phyloP scores from a whole-genome alignment of 2,113 vertebrate species.

The Pardalotus punctatus region DNA sequence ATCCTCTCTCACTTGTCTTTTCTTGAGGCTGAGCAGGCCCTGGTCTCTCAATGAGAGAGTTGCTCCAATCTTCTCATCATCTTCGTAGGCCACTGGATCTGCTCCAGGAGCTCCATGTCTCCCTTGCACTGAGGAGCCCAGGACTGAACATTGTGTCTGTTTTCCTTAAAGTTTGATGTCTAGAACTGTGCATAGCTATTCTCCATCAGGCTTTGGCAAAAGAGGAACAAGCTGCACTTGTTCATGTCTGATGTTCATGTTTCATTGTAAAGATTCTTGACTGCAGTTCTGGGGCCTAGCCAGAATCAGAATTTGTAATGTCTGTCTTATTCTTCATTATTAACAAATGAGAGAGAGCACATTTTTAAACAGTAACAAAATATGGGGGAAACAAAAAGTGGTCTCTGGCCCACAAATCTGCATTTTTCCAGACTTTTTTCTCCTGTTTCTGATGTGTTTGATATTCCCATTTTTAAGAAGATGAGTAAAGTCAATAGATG shows the following conservation, averaged over 20 bases:
- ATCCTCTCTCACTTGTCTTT: not conserved
- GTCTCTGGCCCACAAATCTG: not conserved
- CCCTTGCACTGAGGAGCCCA: not conserved
- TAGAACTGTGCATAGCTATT: not conserved
- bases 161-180: not conserved
- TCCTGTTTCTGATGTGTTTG: not conserved
- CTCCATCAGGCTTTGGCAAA: accelerated
- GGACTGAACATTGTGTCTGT: not conserved
- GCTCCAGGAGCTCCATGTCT: not conserved
- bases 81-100: not conserved
- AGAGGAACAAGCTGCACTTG: not conserved
- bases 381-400: not conserved
- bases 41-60: not conserved
- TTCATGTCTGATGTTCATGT: not conserved
- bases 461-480: not conserved
- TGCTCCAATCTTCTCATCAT: not conserved
- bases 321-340: not conserved
- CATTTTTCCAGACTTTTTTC: not conserved
- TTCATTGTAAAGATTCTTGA: not conserved
- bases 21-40: not conserved
- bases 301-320: not conserved
- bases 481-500: not conserved
- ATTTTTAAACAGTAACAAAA: not conserved
- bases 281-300: not conserved
- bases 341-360: not conserved